Conservation (phyloP, 2,888 invertebrate species). For the Notodonta ziczac region DNA sequence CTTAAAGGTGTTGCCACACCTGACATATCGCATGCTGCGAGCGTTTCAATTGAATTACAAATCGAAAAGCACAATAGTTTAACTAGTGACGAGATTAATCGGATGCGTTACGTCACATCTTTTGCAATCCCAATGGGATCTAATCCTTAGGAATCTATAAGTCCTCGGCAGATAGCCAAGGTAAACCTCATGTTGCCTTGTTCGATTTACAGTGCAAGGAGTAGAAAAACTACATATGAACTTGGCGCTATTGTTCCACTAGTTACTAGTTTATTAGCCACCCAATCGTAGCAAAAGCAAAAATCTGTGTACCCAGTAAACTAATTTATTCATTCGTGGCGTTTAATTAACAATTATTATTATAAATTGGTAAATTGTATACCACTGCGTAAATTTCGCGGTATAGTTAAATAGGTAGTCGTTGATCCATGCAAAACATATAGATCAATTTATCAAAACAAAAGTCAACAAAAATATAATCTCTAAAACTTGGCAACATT, state of each 20-base stretch:
- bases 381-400: too few relatives aligned
- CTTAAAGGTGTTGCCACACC: conserved; percentile 55
- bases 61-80: conserved; percentile 64
- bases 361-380: too few relatives aligned
- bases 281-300: too few relatives aligned
- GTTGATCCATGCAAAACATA: not conserved
- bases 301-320: too few relatives aligned
- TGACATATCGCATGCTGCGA: conserved; percentile 68
- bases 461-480: not conserved
- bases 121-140: conserved; percentile 36
- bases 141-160: not conserved
- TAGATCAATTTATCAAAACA: not conserved
- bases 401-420: not conserved
- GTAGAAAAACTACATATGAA: too few relatives aligned
- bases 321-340: too few relatives aligned
- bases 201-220: too few relatives aligned
- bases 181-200: too few relatives aligned
- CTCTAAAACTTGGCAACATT: not conserved
- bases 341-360: too few relatives aligned
- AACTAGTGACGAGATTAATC: conserved; percentile 55
- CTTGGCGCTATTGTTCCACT: too few relatives aligned
- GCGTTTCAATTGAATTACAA: conserved; percentile 71
- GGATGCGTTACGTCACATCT: conserved; percentile 52
- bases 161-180: not conserved
- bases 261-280: too few relatives aligned